Evolutionary conservation across 1,140 invertebrate genomes (phyloP).

Genomic region (Tetramorium alpestre): DNA sequence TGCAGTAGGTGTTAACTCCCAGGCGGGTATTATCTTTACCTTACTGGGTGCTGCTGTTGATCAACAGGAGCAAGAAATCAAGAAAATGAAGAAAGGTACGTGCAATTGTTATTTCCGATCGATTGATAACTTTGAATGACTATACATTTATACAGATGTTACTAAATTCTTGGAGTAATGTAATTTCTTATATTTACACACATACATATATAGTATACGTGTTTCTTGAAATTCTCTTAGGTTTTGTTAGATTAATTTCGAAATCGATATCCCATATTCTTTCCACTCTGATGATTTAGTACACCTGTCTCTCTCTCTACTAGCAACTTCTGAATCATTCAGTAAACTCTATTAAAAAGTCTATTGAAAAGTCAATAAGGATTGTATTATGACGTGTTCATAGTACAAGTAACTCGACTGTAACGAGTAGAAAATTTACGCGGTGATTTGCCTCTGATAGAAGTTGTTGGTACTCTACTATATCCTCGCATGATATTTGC

Average conservation of each 20-base stretch:
- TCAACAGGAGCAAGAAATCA: conserved; percentile 96
- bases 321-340: conserved; percentile 57
- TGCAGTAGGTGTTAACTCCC: conserved; percentile 99
- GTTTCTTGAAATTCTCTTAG: conserved; percentile 16
- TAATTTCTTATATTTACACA: conserved; percentile 8
- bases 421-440: conserved; percentile 22
- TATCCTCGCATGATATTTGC: conserved; percentile 76
- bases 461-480: conserved; percentile 73
- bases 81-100: conserved; percentile 97
- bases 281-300: conserved; percentile 51
- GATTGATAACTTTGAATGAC: conserved; percentile 39
- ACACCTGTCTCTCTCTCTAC: conserved; percentile 45
- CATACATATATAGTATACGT: not conserved
- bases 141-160: conserved; percentile 42
- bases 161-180: conserved; percentile 58
- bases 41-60: conserved; percentile 97
- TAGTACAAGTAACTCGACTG: conserved; percentile 17
- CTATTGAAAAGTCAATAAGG: not conserved
- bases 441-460: conserved; percentile 11
- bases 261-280: conserved; percentile 24
- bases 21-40: conserved; percentile 99
- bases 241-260: conserved; percentile 24
- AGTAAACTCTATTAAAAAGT: conserved; percentile 40
- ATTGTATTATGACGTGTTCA: conserved; percentile 16
- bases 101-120: conserved; percentile 27